Evolutionary conservation across 2,113 vertebrate species (phyloP), one percentile per base, ranked within the genome.

Genomic region (Dissostichus mawsoni): DNA sequence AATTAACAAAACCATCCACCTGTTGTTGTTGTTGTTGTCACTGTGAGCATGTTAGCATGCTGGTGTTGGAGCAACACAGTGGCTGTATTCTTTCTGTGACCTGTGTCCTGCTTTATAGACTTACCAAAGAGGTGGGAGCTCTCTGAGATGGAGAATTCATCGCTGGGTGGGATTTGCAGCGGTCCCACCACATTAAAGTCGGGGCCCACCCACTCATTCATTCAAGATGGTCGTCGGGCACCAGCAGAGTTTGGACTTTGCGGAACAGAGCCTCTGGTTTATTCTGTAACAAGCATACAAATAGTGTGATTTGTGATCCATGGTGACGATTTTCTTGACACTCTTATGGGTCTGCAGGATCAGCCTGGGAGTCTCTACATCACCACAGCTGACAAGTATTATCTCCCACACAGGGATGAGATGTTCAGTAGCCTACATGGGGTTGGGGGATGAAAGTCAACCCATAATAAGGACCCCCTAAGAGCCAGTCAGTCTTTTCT

Each of bases 151-250:
- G 95, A 90, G 94, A 97, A 98, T 66, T 95, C 97, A 94, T 98
- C 97, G 18, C 85, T 87, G 80, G 92, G 81, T 76, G 95, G 93
- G 92, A 97, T 93, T 79, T 98, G 97, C 63, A 96, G 94, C 59
- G 95, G 95, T 87, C 96, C 97, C 86, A 96, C 94, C 93, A 97
- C 95, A 93, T 96, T 96, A 93, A 97, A 96, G 92, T 97, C 97
- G 69, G 94, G 94, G 93, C 95, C 95, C 94, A 96, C 94, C 94
- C 96, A 96, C 92, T 95, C 91, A 78, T 94, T 96, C 95, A 95
- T 96, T 88, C 93, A 94, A 92, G 78, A 86, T 25, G 20, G 83
- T 87, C 50, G 67, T 80, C 20, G 14, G 78, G 81, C 56, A 44
- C 83, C 58, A 75, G 14, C 65, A 66, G 36, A 48, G 51, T 33